A percentile compares a stretch with the other conserved stretches of the same genome.
phyloP scores from a whole-genome alignment of 2,113 vertebrate genomes.

The Greenwoodochromis staneri region DNA sequence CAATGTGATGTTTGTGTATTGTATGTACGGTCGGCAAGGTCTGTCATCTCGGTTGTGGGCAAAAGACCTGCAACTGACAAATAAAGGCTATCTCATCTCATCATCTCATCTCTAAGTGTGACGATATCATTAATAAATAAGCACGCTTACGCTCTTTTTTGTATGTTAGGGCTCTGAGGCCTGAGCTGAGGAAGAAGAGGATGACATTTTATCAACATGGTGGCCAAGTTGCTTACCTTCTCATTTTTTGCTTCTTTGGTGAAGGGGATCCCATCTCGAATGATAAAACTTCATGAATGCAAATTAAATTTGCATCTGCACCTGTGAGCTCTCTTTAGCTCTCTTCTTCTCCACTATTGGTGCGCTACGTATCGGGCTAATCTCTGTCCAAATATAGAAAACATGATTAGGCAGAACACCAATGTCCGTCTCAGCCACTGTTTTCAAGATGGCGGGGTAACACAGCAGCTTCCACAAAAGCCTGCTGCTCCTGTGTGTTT shows the following conservation, averaged over 20 bases:
- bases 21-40: too few species aligned
- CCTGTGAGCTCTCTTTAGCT: neutral
- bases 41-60: too few species aligned
- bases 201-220: neutral
- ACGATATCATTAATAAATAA: neutral
- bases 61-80: too few species aligned
- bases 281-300: neutral
- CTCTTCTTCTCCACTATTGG: neutral
- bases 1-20: too few species aligned
- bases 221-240: neutral
- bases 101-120: neutral
- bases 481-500: neutral
- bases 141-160: neutral
- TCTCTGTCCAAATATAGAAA: neutral
- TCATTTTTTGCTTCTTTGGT: neutral
- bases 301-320: neutral
- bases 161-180: neutral
- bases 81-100: too few species aligned
- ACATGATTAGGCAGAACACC: neutral
- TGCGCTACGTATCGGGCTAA: neutral
- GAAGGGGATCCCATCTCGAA: neutral
- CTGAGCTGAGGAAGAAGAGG: neutral
- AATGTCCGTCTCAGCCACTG: neutral
- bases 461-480: neutral
- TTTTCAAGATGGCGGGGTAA: neutral